Conservation (phyloP, 1,140 invertebrate species). For the Drosophila nasuta region DNA sequence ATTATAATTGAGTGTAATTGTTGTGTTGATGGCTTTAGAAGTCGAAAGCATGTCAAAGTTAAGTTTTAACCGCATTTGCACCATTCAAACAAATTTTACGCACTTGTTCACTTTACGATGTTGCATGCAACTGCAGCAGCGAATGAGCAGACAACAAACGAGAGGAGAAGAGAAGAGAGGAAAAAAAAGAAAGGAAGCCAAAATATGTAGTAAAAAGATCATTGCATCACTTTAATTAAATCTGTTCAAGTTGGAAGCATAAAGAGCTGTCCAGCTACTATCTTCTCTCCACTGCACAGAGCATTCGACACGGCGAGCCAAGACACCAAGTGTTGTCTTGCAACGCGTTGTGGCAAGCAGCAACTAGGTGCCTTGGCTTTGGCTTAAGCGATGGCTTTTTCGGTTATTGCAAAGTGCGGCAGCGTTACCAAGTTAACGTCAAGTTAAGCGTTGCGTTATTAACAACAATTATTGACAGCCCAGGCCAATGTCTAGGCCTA, state of each 20-base stretch:
- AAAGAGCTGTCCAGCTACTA: slow-evolving; percentile 24
- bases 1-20: no score
- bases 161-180: neutral
- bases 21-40: no score
- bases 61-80: neutral
- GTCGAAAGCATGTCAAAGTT: no score
- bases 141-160: neutral
- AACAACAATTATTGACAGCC: slow-evolving; percentile 65
- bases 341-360: neutral
- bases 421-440: slow-evolving; percentile 53
- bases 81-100: slow-evolving; percentile 15
- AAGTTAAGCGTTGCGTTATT: slow-evolving; percentile 58
- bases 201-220: slow-evolving; percentile 8
- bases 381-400: no score
- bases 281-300: neutral
- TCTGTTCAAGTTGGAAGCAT: slow-evolving; percentile 45
- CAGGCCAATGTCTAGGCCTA: slow-evolving; percentile 18
- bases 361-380: neutral
- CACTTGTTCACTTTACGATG: neutral
- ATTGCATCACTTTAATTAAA: slow-evolving; percentile 53
- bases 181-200: neutral
- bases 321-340: neutral
- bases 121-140: neutral
- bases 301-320: slow-evolving; percentile 2
- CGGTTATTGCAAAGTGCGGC: slow-evolving; percentile 22